Base-by-base conservation (phyloP, 2,113 vertebrate genomes). In the Aegotheles bennettii region DNA sequence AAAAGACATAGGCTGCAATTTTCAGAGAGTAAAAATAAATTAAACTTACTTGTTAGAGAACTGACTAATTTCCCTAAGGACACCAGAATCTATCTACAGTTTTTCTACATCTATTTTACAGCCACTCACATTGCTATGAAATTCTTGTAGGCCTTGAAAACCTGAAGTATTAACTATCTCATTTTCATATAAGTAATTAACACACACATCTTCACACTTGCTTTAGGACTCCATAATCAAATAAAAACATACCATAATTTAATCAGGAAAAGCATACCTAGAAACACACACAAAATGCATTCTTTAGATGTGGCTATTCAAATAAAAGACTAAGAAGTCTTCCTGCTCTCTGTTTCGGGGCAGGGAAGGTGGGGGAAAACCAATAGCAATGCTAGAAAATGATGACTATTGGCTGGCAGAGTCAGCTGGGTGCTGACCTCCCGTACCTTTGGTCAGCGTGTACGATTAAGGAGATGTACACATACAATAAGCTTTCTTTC, bases 1-100 rank as follows among this genome's bases (percentile, higher is more conserved):
- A 89, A 83, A 74, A 85, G 4, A 89, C 31, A 85, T 40, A 64
- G 45, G 19, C 75, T 69, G 31, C 71, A 85, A 68, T 91, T 96
- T 96, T 93, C 38, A 84, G 57, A 38, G 48, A 69, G 74, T 82
- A 94, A 96, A 98, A 97, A 86, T 92, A 94, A 96, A 97, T 97
- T 92, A 95, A 96, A 96, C 82, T 71, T 95, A 93, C 84, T 85
- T 67, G 76, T 95, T 93, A 84, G 35, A 69, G 74, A 94, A 93
- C 42, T 68, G 74, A 81, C 75, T 95, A 64, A 97, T 97, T 94
- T 93, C 96, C 95, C 88, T 57, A 24, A 70, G 71, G 93, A 96
- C 40, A 67, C 38, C 61, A 47, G 48, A 69, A 91, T 84, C 68
- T 90, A 87, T 80, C 82, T 92, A 89, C 36, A 77, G 25, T 91